These are phyloP conservation scores for Andrena haemorrhoa DNA, from an alignment of 2,888 invertebrate species.

Conservation along the genomic window DNA sequence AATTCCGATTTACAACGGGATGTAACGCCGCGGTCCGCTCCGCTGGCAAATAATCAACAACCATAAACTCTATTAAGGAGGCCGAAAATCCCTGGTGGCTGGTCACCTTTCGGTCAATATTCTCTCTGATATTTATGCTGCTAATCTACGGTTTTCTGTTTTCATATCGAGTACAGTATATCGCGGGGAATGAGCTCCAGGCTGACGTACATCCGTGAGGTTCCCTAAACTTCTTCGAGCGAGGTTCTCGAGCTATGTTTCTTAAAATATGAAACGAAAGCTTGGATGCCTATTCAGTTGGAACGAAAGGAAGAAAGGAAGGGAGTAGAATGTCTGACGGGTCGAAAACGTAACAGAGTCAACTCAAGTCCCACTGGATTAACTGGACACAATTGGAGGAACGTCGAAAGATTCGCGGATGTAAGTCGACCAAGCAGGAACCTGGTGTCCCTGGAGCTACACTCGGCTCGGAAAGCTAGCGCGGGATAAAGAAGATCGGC, in stretches of 20 bases:
- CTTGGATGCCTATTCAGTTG: too few species aligned
- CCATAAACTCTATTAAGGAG: neutral
- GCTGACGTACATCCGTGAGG: constrained; percentile 1
- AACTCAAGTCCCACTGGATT: too few species aligned
- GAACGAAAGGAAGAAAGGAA: too few species aligned
- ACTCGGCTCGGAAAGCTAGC: constrained; percentile 19
- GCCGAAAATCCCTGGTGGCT: neutral
- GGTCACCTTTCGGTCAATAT: neutral
- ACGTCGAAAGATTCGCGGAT: neutral
- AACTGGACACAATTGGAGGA: neutral
- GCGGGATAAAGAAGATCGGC: neutral
- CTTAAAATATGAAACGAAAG: too few species aligned
- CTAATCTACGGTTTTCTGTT: constrained; percentile 41
- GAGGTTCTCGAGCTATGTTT: too few species aligned
- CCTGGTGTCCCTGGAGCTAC: neutral
- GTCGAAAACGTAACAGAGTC: too few species aligned
- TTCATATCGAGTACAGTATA: constrained; percentile 15
- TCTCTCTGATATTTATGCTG: constrained; percentile 1
- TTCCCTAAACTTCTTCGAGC: too few species aligned
- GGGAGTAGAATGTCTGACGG: too few species aligned
- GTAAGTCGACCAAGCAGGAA: neutral
- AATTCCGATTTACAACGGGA: constrained; percentile 2
- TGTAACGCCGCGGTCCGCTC: neutral
- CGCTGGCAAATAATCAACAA: neutral
- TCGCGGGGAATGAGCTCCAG: constrained; percentile 12